Percentiles rank a stretch among this genome's conserved stretches.
phyloP scores from a whole-genome alignment of 2,113 vertebrate species.

The Oreochromis niloticus region DNA sequence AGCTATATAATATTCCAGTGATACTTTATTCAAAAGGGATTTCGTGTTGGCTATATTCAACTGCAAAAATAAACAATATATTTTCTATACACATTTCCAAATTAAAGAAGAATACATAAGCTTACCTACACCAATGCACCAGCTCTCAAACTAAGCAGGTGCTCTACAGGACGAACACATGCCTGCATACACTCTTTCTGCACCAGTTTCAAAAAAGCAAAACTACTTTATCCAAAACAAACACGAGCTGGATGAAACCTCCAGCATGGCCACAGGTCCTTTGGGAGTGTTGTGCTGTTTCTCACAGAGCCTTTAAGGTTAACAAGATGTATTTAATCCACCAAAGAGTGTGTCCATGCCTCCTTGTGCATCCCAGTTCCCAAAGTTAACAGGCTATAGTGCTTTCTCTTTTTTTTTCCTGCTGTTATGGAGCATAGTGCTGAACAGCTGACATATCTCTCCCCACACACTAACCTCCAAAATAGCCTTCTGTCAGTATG shows the following conservation, averaged over 20 bases:
- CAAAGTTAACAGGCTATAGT: conserved; percentile 24
- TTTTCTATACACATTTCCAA: not conserved
- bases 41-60: not conserved
- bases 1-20: not conserved
- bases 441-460: conserved; percentile 77
- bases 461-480: conserved; percentile 65
- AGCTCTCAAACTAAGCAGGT: conserved; percentile 29
- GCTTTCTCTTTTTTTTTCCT: conserved; percentile 35
- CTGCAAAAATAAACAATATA: not conserved
- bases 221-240: not conserved
- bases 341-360: conserved; percentile 18
- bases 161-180: not conserved
- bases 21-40: not conserved
- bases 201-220: not conserved
- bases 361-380: conserved; percentile 28
- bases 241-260: not conserved
- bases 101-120: not conserved
- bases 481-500: conserved; percentile 71
- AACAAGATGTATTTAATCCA: conserved; percentile 26
- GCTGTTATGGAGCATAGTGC: conserved; percentile 57
- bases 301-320: conserved; percentile 44
- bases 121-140: conserved; percentile 11
- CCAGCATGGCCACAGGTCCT: not conserved
- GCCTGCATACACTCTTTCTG: not conserved
- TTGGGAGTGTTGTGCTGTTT: not conserved